Evolutionary conservation across 2,113 vertebrate species (phyloP), one percentile per base, ranked within the genome.

Genomic region (Cyprinodon variegatus): DNA sequence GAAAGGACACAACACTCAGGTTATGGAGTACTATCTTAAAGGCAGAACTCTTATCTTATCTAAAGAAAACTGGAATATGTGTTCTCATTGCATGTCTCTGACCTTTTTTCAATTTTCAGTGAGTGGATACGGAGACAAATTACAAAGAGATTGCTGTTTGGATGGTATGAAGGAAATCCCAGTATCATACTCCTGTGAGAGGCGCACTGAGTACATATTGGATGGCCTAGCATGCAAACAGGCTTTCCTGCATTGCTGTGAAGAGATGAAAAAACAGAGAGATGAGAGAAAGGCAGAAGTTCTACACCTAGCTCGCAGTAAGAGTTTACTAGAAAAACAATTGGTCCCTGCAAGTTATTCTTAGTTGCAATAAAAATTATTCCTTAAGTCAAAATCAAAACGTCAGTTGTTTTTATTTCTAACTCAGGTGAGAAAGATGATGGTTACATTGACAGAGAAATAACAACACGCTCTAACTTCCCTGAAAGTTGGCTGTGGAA

Each of bases 221-320:
- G 94, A 93, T 0, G 92, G 82, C 0, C 0, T 17, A 0, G 48
- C 75, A 0, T 98, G 96, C 6, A 37, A 83, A 0, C 38, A 1
- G 0, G 95, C 93, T 65, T 98, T 98, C 90, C 83, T 97, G 0
- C 77, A 93, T 76, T 98, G 97, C 89, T 98, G 96, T 88, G 77
- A 3, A 0, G 79, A 84, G 59, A 77, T 93, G 40, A 40, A 81
- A 43, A 70, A 4, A 9, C 36, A 72, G 22, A 29, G 22, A 40
- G 43, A 65, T 17, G 85, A 85, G 0, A 29, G 0, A 4, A 83
- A 67, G 40, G 63, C 81, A 2, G 71, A 79, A 1, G 48, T 7
- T 4, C 81, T 90, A 0, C 13, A 13, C 39, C 74, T 92, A 9
- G 84, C 87, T 68, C 90, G 88, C 39, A 91, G 92, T 93, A 91